Evolutionary conservation across 1,140 invertebrate genomes (phyloP), one percentile per base, ranked within the genome.

Genomic region (Harpegnathos saltator): DNA sequence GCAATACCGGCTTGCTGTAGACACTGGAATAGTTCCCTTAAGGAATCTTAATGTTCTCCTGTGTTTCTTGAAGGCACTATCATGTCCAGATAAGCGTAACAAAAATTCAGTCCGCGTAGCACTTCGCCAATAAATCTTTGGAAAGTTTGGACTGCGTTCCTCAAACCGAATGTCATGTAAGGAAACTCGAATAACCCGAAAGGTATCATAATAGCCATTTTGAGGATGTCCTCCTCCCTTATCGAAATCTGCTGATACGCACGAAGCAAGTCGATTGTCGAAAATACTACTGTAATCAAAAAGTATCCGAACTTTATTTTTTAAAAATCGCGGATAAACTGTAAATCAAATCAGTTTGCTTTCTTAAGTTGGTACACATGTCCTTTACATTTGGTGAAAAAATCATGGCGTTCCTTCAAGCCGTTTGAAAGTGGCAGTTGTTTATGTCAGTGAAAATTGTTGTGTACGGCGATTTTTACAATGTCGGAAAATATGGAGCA

Each of bases 181-280:
- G 0, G 7, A 12, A 38, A 63, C 0, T 63, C 29, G 4, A 19
- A 63, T 0, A 63, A 12, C 0, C 61, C 61, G 3, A 63, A 63
- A 9, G 29, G 61, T 3, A 11, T 38, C 3, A 33, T 63, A 0
- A 63, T 63, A 3, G n/a, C 61, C 3, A 92, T 94, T 74, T 94
- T 94, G 11, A 54, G 24, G 7, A 93, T 88, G 72, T 94, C 92
- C 11, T 91, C 87, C 12, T 77, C 54, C 0, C 75, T 74, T 0
- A 95, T 82, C 0, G 93, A 92, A 0, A 94, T 91, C 50, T 95
- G 95, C 84, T 93, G 91, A 84, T 95, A 96, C 0, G 95, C 95
- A 26, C 89, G 89, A 0, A 82, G 71, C 1, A 95, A 72, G 88
- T 96, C 95, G 1, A 96, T 69, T 0, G 86, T 89, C 61, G 5